Evolutionary conservation across 2,113 vertebrate genomes (phyloP).

Genomic region (Centropus bengalensis): DNA sequence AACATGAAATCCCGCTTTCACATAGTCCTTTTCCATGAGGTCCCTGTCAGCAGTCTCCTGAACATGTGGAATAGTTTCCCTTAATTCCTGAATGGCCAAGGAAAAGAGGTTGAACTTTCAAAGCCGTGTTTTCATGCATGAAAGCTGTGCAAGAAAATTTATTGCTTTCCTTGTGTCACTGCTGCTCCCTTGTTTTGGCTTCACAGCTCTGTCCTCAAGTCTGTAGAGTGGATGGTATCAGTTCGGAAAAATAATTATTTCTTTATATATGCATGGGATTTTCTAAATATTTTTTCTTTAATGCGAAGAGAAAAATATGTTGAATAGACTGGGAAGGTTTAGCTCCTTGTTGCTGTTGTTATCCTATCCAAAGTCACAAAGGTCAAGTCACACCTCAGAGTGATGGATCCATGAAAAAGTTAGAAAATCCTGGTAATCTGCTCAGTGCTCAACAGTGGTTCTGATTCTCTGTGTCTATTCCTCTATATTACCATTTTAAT

Average conservation of each 20-base stretch:
- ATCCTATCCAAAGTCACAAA: neutral
- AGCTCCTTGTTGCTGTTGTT: neutral
- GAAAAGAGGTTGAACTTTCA: neutral
- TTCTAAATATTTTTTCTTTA: neutral
- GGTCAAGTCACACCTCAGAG: neutral
- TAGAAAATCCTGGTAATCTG: neutral
- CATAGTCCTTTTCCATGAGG: neutral
- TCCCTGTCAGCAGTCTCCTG: neutral
- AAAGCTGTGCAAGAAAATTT: neutral
- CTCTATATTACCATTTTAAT: slow-evolving; percentile 63
- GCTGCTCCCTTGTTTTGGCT: neutral
- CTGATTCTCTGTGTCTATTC: slow-evolving; percentile 23
- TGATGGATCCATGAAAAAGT: neutral
- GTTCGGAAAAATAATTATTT: neutral
- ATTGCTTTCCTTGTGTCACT: neutral
- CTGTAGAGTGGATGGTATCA: neutral
- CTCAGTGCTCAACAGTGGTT: neutral
- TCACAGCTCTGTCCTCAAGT: neutral
- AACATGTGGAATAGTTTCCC: neutral
- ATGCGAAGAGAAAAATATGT: neutral
- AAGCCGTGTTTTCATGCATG: neutral
- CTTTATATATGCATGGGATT: neutral
- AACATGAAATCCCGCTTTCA: neutral
- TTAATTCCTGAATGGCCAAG: neutral
- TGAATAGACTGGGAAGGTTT: neutral